Conservation (phyloP, 1,140 invertebrate genomes). For the Nixonia krombeini region DNA sequence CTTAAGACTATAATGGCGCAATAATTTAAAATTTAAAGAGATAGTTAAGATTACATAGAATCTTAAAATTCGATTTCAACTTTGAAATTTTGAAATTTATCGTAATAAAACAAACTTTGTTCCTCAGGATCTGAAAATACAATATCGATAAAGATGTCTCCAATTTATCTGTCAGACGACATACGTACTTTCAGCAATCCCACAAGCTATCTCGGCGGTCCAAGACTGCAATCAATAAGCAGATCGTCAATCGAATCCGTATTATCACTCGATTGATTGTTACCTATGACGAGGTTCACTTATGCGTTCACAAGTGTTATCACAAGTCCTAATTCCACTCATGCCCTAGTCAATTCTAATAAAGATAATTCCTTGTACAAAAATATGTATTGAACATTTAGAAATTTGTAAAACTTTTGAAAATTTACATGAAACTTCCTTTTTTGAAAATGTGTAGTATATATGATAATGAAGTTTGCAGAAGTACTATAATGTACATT, state of each 20-base stretch:
- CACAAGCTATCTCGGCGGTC: conserved; percentile 80
- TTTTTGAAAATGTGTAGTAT: no score
- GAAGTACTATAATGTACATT: no score
- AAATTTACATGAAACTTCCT: no score
- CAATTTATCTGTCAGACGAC: conserved; percentile 72
- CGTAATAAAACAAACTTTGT: conserved; percentile 9
- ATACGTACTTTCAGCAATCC: conserved; percentile 78
- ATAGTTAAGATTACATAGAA: no score
- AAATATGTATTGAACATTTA: conserved; percentile 8
- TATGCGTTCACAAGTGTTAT: conserved; percentile 20
- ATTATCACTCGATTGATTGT: conserved; percentile 77
- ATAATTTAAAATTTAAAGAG: no score
- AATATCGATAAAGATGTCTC: conserved; percentile 55
- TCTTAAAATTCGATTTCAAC: no score
- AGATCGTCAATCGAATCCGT: conserved; percentile 79
- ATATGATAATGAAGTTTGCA: no score
- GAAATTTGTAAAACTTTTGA: no score
- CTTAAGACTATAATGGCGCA: no score
- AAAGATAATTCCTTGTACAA: conserved; percentile 33
- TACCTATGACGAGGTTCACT: conserved; percentile 12
- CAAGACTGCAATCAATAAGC: conserved; percentile 72
- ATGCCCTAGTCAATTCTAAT: conserved; percentile 40
- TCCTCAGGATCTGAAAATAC: conserved; percentile 50
- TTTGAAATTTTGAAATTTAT: not conserved
- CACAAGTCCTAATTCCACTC: conserved; percentile 20